Conservation (phyloP, 2,888 invertebrate genomes). For the Artemia sinica region DNA sequence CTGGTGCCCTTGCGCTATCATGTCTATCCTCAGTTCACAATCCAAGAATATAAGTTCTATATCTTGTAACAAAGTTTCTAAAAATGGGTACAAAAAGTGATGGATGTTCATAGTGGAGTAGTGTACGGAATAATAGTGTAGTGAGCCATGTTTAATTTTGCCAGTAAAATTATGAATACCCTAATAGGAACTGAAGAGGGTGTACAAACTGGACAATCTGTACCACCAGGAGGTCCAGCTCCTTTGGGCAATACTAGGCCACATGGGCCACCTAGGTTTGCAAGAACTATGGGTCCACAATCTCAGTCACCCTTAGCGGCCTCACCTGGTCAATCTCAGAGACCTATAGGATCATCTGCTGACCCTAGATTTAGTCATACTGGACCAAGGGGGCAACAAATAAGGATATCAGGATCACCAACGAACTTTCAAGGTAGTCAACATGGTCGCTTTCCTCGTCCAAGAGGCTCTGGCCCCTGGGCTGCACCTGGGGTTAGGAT, state of each 20-base stretch:
- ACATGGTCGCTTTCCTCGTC: slow-evolving; percentile 9
- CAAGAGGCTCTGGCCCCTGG: slow-evolving; percentile 15
- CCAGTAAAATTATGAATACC: slow-evolving; percentile 35
- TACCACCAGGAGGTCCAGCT: slow-evolving; percentile 21
- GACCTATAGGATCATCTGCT: slow-evolving; percentile 15
- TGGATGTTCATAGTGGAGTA: not conserved
- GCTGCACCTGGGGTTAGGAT: slow-evolving; percentile 18
- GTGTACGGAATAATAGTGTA: not conserved
- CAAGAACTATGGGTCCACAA: slow-evolving; percentile 22
- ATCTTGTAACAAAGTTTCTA: too few relatives aligned
- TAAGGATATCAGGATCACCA: slow-evolving; percentile 8
- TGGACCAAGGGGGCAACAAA: slow-evolving; percentile 8
- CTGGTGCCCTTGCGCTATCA: not conserved
- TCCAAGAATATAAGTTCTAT: too few relatives aligned
- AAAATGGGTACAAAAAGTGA: too few relatives aligned
- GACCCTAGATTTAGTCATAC: slow-evolving; percentile 15
- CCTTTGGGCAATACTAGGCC: slow-evolving; percentile 23
- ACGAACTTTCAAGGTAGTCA: too few relatives aligned
- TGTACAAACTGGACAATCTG: slow-evolving; percentile 18
- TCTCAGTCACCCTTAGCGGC: slow-evolving; percentile 19
- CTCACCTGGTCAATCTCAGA: slow-evolving; percentile 9
- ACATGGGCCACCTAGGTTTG: slow-evolving; percentile 23
- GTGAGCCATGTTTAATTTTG: slow-evolving; percentile 33
- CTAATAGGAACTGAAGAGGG: slow-evolving; percentile 33
- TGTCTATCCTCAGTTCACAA: not conserved